Percentiles rank a stretch among this genome's conserved stretches.
Evolutionary conservation across 2,888 invertebrate genomes (phyloP).

Genomic region (Hybos culiciformis): DNA sequence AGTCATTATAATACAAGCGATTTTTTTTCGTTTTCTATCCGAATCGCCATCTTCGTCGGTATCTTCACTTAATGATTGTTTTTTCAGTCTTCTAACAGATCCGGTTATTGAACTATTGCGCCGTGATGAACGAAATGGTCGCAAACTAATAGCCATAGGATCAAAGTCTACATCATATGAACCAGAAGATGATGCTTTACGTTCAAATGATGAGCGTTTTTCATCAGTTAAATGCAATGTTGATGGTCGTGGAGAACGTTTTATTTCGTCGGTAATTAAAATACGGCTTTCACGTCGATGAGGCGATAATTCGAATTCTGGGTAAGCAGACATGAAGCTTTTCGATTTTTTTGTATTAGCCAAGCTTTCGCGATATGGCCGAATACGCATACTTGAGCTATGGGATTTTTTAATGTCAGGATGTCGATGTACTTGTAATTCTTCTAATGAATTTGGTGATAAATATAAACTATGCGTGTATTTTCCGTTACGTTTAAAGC

Average conservation of each 20-base stretch:
- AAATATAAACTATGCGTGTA: constrained; percentile 33
- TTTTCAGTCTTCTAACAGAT: constrained; percentile 28
- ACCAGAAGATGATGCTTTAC: constrained; percentile 29
- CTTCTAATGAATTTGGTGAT: constrained; percentile 34
- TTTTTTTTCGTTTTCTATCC: constrained; percentile 51
- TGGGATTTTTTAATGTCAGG: constrained; percentile 29
- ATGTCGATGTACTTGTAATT: constrained; percentile 31
- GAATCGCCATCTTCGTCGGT: constrained; percentile 41
- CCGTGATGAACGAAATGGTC: constrained; percentile 32
- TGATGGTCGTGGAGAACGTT: constrained; percentile 32
- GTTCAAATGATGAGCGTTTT: constrained; percentile 33
- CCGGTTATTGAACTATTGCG: constrained; percentile 28
- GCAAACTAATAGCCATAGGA: constrained; percentile 26
- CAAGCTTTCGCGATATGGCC: constrained; percentile 32
- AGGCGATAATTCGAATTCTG: constrained; percentile 29
- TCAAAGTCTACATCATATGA: constrained; percentile 34
- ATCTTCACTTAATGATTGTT: constrained; percentile 37
- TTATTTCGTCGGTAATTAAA: constrained; percentile 30
- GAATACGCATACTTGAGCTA: constrained; percentile 33
- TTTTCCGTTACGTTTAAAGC: constrained; percentile 33
- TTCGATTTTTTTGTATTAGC: constrained; percentile 36
- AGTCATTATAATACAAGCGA: constrained; percentile 56
- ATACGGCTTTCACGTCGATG: constrained; percentile 20
- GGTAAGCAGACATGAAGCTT: constrained; percentile 33
- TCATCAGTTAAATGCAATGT: constrained; percentile 31